These are phyloP conservation scores for Siniperca undulata DNA, from an alignment of 2,797 vertebrate species.

Conservation along the genomic window DNA sequence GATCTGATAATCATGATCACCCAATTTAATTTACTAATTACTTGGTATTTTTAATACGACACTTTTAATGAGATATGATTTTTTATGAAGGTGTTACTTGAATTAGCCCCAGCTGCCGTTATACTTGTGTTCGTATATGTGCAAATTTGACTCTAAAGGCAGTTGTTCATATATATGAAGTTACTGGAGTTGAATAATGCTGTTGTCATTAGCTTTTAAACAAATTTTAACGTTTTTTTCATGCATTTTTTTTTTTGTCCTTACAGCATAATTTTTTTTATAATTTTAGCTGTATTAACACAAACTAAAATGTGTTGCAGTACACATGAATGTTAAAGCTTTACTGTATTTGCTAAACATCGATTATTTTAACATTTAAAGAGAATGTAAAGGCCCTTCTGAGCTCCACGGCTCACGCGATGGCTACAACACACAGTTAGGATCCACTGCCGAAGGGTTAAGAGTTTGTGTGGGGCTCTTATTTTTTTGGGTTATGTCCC, in stretches of 20 bases:
- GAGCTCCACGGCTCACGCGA: background rate
- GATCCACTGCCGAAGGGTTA: conserved; percentile 44
- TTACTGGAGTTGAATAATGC: background rate
- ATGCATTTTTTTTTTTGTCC: background rate
- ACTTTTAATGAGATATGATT: background rate
- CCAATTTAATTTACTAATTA: background rate
- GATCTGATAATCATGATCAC: background rate
- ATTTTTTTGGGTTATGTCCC: conserved; percentile 66
- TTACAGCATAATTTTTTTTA: background rate
- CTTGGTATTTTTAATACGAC: background rate
- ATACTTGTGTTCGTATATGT: background rate
- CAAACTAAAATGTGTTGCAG: background rate
- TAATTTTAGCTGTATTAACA: background rate
- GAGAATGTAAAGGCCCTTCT: background rate
- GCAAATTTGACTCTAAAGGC: background rate
- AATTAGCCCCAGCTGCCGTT: background rate
- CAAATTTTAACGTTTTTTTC: background rate
- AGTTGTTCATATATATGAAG: background rate
- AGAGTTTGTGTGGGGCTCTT: conserved; percentile 48
- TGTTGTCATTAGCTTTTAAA: background rate
- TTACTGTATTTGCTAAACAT: background rate
- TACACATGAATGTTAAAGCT: background rate
- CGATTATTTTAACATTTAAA: conserved; percentile 19
- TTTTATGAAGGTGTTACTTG: background rate
- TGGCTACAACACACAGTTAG: background rate